Conservation (phyloP, 2,113 vertebrate genomes). For the Mixornis gularis region DNA sequence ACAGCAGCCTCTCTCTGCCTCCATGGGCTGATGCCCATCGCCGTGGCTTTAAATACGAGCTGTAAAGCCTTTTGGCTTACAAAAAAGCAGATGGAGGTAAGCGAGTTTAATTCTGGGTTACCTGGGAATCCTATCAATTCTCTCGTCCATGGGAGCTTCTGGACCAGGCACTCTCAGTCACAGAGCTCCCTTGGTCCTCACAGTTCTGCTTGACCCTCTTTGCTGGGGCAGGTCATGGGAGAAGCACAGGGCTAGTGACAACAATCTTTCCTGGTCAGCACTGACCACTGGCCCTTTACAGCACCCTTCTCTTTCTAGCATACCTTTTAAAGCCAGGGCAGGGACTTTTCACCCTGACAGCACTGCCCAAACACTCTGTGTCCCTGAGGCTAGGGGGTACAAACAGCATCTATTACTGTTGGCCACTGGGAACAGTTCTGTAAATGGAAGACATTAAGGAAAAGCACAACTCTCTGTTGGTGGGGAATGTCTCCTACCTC, state of each 20-base stretch:
- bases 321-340: not conserved
- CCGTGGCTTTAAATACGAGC: not conserved
- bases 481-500: not conserved
- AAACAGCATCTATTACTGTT: not conserved
- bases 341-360: not conserved
- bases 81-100: not conserved
- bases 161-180: not conserved
- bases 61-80: not conserved
- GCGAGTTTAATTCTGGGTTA: not conserved
- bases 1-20: not conserved
- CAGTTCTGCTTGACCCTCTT: not conserved
- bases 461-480: not conserved
- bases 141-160: not conserved
- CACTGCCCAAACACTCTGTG: not conserved
- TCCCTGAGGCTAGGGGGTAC: not conserved
- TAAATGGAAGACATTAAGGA: not conserved
- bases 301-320: not conserved
- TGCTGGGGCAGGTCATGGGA: not conserved
- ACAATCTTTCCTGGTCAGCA: fast-evolving
- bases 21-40: fast-evolving
- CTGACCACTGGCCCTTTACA: not conserved
- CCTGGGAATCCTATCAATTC: not conserved
- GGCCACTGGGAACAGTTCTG: not conserved
- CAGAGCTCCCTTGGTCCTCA: fast-evolving
- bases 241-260: not conserved